These are phyloP conservation scores for Halisarca cf. caerulea DNA, from an alignment of 37 sponge, comb jelly and placozoan genomes.

Conservation along the genomic window DNA sequence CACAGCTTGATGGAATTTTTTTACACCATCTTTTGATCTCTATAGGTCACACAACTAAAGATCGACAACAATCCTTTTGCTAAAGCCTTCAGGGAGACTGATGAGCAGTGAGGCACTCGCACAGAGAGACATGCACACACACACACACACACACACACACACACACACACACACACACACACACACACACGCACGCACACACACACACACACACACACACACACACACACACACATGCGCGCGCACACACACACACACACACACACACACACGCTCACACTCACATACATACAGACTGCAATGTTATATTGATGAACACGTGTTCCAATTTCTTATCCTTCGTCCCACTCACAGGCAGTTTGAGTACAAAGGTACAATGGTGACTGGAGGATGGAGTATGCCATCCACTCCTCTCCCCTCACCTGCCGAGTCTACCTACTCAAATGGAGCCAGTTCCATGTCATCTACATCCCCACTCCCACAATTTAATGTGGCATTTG, in stretches of 20 bases:
- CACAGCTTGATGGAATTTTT: too few species aligned
- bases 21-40: neutral
- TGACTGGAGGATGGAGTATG: neutral
- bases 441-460: neutral
- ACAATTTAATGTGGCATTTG: conserved; percentile 64
- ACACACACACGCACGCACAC: too few species aligned
- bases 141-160: too few species aligned
- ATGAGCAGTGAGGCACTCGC: conserved; percentile 50
- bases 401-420: neutral
- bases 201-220: too few species aligned
- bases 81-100: conserved; percentile 72
- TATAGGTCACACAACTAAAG: conserved; percentile 80
- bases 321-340: neutral
- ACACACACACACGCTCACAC: too few species aligned
- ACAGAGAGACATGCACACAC: too few species aligned
- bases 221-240: too few species aligned
- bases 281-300: too few species aligned
- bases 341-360: neutral
- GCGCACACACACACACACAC: too few species aligned
- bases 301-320: neutral
- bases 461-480: conserved; percentile 58
- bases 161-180: too few species aligned
- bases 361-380: neutral
- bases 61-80: conserved; percentile 90
- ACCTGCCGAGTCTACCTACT: conserved; percentile 5